phyloP scores from a whole-genome alignment of 1,140 invertebrate species.

The Diorhabda sublineata region DNA sequence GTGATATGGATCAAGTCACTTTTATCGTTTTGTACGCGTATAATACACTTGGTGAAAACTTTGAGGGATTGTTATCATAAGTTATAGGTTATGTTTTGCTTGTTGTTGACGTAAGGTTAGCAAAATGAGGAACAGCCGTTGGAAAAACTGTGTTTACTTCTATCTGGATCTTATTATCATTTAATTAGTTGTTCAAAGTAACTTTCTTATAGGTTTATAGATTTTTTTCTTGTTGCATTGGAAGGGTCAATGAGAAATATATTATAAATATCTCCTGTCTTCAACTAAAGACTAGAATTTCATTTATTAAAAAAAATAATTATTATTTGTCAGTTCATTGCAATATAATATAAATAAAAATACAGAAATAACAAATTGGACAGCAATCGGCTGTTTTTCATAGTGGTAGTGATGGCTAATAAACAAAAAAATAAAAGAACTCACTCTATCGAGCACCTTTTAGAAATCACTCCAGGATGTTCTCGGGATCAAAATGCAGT shows the following conservation, averaged over 20 bases:
- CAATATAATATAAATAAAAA: background rate
- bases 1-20: background rate
- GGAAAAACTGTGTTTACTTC: background rate
- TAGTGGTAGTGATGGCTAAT: constrained; percentile 33
- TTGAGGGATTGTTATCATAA: constrained; percentile 19
- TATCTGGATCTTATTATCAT: too few relatives aligned
- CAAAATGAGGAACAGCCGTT: background rate
- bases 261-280: background rate
- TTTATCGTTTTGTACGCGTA: constrained; percentile 11
- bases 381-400: constrained; percentile 32
- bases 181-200: too few relatives aligned
- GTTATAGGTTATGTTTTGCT: constrained; percentile 25
- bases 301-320: background rate
- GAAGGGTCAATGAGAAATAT: background rate
- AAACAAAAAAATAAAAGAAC: constrained; percentile 35
- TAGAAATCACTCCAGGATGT: constrained; percentile 23
- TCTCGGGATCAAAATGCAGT: constrained; percentile 1
- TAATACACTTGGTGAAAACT: constrained; percentile 16
- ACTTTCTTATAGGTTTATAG: background rate
- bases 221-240: background rate
- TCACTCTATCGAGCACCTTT: constrained; percentile 35
- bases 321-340: background rate
- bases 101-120: constrained; percentile 16
- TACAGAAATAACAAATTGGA: constrained; percentile 12
- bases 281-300: background rate